phyloP scores from a whole-genome alignment of 2,888 invertebrate genomes.

The Eupithecia subumbrata region DNA sequence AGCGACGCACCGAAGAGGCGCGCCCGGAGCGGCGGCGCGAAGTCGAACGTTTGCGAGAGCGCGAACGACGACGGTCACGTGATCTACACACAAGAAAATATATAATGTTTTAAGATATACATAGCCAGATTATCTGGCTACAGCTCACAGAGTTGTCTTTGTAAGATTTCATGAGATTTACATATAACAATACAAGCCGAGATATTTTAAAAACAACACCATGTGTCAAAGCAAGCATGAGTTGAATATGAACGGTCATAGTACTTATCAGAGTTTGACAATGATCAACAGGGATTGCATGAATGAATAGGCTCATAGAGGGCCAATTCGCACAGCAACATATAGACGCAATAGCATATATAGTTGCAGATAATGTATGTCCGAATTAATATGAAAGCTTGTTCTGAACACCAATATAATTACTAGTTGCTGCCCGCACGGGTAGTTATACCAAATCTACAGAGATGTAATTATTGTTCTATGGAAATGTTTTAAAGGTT shows the following conservation, averaged over 20 bases:
- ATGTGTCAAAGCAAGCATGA: background rate
- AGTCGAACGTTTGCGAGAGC: constrained; percentile 71
- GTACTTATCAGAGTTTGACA: background rate
- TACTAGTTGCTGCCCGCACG: background rate
- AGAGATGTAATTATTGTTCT: no score
- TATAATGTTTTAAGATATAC: background rate
- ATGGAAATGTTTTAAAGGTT: no score
- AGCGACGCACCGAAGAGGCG: constrained; percentile 68
- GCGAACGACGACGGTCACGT: constrained; percentile 73
- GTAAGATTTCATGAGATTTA: background rate
- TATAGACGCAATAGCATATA: background rate
- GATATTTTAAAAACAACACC: background rate
- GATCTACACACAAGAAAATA: constrained; percentile 55
- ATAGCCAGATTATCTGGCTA: background rate
- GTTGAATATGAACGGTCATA: background rate
- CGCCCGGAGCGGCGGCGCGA: constrained; percentile 73
- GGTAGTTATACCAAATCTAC: background rate
- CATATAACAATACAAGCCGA: background rate
- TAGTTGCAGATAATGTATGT: background rate
- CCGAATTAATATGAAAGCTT: background rate
- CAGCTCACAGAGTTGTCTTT: background rate
- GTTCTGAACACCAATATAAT: background rate
- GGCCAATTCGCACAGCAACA: background rate
- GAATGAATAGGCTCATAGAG: background rate
- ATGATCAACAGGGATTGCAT: background rate